These are phyloP conservation scores for Galbula dea DNA, from an alignment of 2,113 vertebrate genomes.

Conservation along the genomic window DNA sequence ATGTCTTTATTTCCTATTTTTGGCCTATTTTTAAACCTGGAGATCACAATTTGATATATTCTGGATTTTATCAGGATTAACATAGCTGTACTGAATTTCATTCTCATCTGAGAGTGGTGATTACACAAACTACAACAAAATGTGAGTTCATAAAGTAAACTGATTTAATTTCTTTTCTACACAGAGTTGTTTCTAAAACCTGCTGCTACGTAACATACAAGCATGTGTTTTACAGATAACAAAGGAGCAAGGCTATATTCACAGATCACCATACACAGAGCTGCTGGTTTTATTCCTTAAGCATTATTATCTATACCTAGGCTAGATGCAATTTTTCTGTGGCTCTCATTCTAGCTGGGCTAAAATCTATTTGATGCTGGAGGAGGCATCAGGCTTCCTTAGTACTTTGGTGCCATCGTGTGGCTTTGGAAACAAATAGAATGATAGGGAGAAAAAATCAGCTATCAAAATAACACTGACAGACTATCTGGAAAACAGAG, in stretches of 20 bases:
- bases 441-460: background rate
- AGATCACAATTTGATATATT: background rate
- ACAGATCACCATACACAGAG: background rate
- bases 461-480: background rate
- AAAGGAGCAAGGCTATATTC: background rate
- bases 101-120: background rate
- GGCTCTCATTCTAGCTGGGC: background rate
- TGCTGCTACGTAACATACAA: background rate
- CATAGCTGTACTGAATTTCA: background rate
- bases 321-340: background rate
- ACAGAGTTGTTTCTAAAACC: background rate
- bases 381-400: background rate
- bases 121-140: background rate
- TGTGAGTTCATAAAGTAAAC: background rate
- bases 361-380: background rate
- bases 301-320: background rate
- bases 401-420: slow-evolving; percentile 57
- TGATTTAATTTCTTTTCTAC: background rate
- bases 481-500: background rate
- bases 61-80: background rate
- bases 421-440: slow-evolving; percentile 9
- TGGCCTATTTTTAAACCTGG: background rate
- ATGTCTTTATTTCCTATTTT: background rate
- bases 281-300: background rate
- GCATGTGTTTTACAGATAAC: background rate